Conservation (phyloP, 2,113 vertebrate genomes). For the Opisthocomus hoazin region DNA sequence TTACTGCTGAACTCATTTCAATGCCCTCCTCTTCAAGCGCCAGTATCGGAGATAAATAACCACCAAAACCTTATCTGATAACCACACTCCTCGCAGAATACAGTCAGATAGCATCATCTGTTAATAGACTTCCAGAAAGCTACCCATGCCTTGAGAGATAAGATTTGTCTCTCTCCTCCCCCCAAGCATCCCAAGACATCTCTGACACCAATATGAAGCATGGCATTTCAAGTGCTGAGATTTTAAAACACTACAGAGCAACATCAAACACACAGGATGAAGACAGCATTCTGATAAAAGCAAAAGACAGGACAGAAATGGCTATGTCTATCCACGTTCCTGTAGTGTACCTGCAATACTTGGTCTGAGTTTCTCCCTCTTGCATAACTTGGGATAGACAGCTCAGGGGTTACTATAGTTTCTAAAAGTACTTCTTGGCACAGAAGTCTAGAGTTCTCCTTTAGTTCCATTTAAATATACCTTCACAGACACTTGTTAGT, state of each 20-base stretch:
- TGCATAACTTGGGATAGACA: background rate
- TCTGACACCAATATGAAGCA: fast-evolving
- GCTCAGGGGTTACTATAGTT: background rate
- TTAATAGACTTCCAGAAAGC: background rate
- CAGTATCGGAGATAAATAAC: background rate
- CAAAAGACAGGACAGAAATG: background rate
- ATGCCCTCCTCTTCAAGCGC: background rate
- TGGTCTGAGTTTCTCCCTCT: background rate
- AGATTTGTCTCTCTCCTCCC: background rate
- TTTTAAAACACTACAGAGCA: background rate
- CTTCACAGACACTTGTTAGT: background rate
- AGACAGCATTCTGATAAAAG: background rate
- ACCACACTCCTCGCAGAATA: background rate
- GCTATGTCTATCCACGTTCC: fast-evolving
- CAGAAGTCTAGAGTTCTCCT: background rate
- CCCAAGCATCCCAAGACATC: background rate
- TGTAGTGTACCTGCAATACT: background rate
- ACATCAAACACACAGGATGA: background rate
- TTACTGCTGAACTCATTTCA: background rate
- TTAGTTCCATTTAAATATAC: background rate
- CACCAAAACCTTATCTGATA: background rate
- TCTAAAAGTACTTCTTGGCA: background rate
- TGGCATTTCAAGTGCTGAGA: background rate
- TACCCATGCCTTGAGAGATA: background rate
- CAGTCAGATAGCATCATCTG: background rate